These are phyloP conservation scores for Picus viridis DNA, from an alignment of 2,797 vertebrate genomes.

Conservation along the genomic window DNA sequence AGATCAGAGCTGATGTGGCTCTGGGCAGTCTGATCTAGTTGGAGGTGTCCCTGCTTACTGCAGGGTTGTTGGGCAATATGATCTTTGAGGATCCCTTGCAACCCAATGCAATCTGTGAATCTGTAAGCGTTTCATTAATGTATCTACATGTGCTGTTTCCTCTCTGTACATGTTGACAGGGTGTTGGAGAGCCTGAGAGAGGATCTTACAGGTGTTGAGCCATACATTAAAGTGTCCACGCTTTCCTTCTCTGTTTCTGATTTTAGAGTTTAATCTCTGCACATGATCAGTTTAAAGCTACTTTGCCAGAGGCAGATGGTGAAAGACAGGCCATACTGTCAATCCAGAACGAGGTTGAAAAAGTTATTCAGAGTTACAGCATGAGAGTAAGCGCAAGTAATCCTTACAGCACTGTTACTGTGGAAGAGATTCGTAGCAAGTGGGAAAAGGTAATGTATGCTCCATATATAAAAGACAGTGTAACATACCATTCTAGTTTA, in stretches of 20 bases:
- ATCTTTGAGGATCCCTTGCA: too few relatives aligned
- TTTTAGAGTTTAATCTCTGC: slow-evolving; percentile 92
- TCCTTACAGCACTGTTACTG: slow-evolving; percentile 91
- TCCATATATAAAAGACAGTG: neutral
- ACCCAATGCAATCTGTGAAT: too few relatives aligned
- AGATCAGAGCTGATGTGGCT: too few relatives aligned
- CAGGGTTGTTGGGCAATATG: too few relatives aligned
- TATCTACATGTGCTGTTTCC: neutral
- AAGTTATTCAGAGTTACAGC: slow-evolving; percentile 95
- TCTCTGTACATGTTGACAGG: neutral
- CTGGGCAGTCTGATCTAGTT: too few relatives aligned
- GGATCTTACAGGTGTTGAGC: neutral
- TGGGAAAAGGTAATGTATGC: slow-evolving; percentile 91
- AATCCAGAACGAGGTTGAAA: slow-evolving; percentile 96
- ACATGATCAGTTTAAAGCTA: slow-evolving; percentile 98
- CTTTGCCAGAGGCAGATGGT: slow-evolving; percentile 92
- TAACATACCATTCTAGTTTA: neutral
- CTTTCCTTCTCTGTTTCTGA: slow-evolving; percentile 6
- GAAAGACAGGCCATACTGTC: slow-evolving; percentile 96
- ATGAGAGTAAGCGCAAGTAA: slow-evolving; percentile 89
- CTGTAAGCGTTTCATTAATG: neutral
- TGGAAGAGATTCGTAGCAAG: slow-evolving; percentile 90
- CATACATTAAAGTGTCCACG: neutral
- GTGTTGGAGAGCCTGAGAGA: neutral
- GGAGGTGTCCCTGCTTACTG: too few relatives aligned